Base-by-base conservation (phyloP, 1,140 invertebrate species). In the Microplitis mediator region DNA sequence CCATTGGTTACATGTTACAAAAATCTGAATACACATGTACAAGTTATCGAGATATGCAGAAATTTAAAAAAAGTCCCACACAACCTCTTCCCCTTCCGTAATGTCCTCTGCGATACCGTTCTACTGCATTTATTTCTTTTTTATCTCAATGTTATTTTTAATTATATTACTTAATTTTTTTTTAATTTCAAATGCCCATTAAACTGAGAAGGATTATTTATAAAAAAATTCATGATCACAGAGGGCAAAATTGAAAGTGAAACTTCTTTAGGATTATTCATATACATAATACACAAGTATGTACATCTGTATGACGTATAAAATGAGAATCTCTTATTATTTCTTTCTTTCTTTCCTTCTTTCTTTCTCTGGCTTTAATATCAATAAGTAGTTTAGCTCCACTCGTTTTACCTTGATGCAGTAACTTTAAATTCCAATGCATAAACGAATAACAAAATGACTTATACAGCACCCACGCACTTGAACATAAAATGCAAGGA, bases 231-330 rank as follows among this genome's bases (percentile, higher is more conserved):
- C 6, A 9, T 6, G 39, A 11, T 4, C 39, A 45, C 23, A 54
- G 58, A 71, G 69, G 69, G 69, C 60, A 63, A 32, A 14, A 54
- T 36, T 71, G 69, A 71, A 71, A 71, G 69, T 71, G 69, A 71
- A 71, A 71, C 61, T 60, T 63, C 35, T 39, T 45, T 4, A n/a
- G 35, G 35, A 39, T 11, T 23, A 23, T 34, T 14, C 58, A 34
- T 39, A 64, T 64, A 64, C 16, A 62, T 62, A 32, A 9, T 8
- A 8, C 13, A 31, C 50, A 52, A 50, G 56, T 54, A 32, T 70
- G 32, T 61, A 50, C 32, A 61, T 66, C 4, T 39, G 23, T 23
- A 23, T 23, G 23, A 23, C 23, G 23, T 23, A 68, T 54, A 69
- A 58, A 54, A 58, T 39, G 67, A 63, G 61, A 35, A 35, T 54